These are phyloP conservation scores for Nemotelus pantherinus DNA, from an alignment of 2,888 invertebrate genomes.

Conservation along the genomic window DNA sequence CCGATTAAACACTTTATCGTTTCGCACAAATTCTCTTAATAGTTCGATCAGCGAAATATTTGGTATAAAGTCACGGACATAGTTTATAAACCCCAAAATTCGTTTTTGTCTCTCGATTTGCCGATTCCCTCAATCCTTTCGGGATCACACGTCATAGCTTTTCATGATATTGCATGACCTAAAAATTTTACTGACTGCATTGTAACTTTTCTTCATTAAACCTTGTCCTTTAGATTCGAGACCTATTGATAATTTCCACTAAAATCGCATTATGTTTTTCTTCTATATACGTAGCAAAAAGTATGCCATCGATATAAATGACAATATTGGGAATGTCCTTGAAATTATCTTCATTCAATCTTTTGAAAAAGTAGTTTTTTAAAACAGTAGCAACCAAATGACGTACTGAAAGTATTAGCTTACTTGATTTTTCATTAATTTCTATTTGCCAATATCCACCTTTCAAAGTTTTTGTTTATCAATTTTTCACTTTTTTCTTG, in stretches of 20 bases:
- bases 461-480: too few relatives aligned
- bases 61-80: not conserved
- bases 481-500: not conserved
- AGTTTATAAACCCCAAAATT: not conserved
- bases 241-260: not conserved
- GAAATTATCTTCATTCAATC: not conserved
- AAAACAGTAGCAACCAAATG: not conserved
- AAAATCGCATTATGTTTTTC: not conserved
- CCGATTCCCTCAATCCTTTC: not conserved
- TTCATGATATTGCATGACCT: not conserved
- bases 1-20: too few relatives aligned
- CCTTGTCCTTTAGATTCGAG: not conserved
- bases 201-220: not conserved
- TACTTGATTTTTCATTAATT: not conserved
- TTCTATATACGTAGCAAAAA: not conserved
- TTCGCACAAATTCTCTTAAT: too few relatives aligned
- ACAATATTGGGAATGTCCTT: not conserved
- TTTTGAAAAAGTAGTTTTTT: not conserved
- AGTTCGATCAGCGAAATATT: not conserved
- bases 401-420: not conserved
- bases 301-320: not conserved
- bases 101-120: not conserved
- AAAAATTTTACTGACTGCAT: not conserved
- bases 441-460: too few relatives aligned
- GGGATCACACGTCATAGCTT: not conserved